Evolutionary conservation across 2,888 invertebrate genomes (phyloP).

Genomic region (Temnothorax unifasciatus): DNA sequence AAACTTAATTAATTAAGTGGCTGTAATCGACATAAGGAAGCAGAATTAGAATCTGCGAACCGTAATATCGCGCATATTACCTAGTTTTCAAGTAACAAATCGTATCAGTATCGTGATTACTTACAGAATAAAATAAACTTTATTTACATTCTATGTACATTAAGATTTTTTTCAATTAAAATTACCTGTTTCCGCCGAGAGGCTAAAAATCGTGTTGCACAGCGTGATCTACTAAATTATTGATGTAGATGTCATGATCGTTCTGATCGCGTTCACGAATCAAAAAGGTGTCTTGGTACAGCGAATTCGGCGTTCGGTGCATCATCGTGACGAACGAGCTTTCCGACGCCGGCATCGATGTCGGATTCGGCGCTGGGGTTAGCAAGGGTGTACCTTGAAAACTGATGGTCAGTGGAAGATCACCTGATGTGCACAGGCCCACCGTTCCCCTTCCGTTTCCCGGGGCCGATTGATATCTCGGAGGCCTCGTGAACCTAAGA

Average conservation of each 20-base stretch:
- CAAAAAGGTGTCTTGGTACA: conserved; percentile 78
- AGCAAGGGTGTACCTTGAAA: conserved; percentile 89
- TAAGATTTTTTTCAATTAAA: conserved; percentile 1
- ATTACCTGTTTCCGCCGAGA: neutral
- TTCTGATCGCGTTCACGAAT: conserved; percentile 74
- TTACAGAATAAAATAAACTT: conserved; percentile 6
- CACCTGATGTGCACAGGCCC: conserved; percentile 91
- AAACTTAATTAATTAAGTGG: neutral
- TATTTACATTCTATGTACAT: conserved; percentile 40
- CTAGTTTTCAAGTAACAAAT: conserved; percentile 4
- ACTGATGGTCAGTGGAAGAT: conserved; percentile 92
- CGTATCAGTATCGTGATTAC: neutral
- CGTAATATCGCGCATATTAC: neutral
- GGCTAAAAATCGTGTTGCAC: neutral
- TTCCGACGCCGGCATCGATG: conserved; percentile 81
- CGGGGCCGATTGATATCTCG: conserved; percentile 91
- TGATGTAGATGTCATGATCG: conserved; percentile 22
- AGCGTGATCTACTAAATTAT: neutral
- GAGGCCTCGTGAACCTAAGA: conserved; percentile 90
- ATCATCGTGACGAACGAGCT: conserved; percentile 82
- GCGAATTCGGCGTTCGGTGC: conserved; percentile 77
- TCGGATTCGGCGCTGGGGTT: conserved; percentile 76
- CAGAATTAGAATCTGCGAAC: neutral
- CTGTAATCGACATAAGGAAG: neutral
- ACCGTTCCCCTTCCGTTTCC: conserved; percentile 90